phyloP scores from a whole-genome alignment of 35 echinoderm and acorn worm genomes.

The Ophiothrix spiculata region DNA sequence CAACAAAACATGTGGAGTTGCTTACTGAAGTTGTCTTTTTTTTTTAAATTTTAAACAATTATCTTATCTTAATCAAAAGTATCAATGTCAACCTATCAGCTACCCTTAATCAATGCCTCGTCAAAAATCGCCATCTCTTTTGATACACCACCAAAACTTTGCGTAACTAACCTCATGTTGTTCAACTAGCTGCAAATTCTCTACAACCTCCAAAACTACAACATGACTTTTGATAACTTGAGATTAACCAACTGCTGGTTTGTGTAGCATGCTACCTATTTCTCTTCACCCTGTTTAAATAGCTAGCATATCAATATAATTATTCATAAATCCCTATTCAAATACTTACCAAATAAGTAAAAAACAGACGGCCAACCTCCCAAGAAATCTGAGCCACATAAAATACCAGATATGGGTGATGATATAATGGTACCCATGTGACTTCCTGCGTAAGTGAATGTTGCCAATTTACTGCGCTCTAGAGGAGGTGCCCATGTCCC shows the following conservation, averaged over 20 bases:
- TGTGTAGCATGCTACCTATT: too few relatives aligned
- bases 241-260: too few relatives aligned
- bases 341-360: slow-evolving; percentile 73
- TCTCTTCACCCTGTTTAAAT: too few relatives aligned
- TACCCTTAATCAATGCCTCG: background rate
- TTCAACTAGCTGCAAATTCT: too few relatives aligned
- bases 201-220: too few relatives aligned
- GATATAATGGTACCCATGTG: slow-evolving; percentile 66
- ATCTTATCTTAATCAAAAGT: background rate
- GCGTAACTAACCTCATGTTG: too few relatives aligned
- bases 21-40: too few relatives aligned
- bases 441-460: slow-evolving; percentile 67
- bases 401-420: slow-evolving; percentile 54
- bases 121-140: background rate
- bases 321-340: too few relatives aligned
- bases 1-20: too few relatives aligned
- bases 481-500: slow-evolving; percentile 74
- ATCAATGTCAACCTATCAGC: background rate
- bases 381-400: slow-evolving; percentile 49
- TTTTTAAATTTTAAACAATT: too few relatives aligned
- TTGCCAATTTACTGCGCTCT: slow-evolving; percentile 69
- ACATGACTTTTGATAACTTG: too few relatives aligned
- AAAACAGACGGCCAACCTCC: slow-evolving; percentile 91
- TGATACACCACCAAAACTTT: too few relatives aligned
- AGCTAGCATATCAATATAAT: background rate